These are phyloP conservation scores for Apodemus speciosus DNA, from an alignment of 2,113 vertebrate species.

Conservation along the genomic window DNA sequence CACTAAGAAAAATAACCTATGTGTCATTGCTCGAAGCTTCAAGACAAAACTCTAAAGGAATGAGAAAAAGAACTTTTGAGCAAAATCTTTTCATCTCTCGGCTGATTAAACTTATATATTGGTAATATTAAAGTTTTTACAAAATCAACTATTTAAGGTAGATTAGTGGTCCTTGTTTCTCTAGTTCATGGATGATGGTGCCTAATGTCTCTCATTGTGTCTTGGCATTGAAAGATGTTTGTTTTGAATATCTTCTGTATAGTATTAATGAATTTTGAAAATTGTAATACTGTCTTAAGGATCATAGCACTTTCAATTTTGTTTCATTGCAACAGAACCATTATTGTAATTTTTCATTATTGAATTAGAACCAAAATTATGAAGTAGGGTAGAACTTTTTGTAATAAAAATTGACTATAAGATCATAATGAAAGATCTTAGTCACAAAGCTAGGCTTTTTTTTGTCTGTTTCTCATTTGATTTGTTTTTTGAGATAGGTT, in stretches of 20 bases:
- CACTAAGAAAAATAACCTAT: slow-evolving; percentile 82
- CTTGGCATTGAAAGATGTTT: slow-evolving; percentile 54
- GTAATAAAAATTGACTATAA: slow-evolving; percentile 21
- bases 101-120: slow-evolving; percentile 62
- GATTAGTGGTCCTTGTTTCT: slow-evolving; percentile 63
- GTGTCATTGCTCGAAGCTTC: slow-evolving; percentile 73
- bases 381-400: not conserved
- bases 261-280: slow-evolving; percentile 56
- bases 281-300: slow-evolving; percentile 48
- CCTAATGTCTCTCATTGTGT: slow-evolving; percentile 45
- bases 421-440: slow-evolving; percentile 1
- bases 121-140: slow-evolving; percentile 41
- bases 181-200: slow-evolving; percentile 57
- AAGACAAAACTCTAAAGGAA: slow-evolving; percentile 77
- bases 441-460: not conserved
- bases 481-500: not conserved
- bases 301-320: slow-evolving; percentile 17
- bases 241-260: slow-evolving; percentile 17
- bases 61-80: slow-evolving; percentile 63
- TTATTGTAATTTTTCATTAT: slow-evolving; percentile 45
- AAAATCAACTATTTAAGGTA: slow-evolving; percentile 40
- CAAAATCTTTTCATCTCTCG: slow-evolving; percentile 60
- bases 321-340: slow-evolving; percentile 54
- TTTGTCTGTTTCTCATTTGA: not conserved
- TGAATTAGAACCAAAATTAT: slow-evolving; percentile 40